Percentiles rank a stretch among this genome's conserved stretches.
phyloP scores from a whole-genome alignment of 2,888 invertebrate genomes.

The Tachina lurida region DNA sequence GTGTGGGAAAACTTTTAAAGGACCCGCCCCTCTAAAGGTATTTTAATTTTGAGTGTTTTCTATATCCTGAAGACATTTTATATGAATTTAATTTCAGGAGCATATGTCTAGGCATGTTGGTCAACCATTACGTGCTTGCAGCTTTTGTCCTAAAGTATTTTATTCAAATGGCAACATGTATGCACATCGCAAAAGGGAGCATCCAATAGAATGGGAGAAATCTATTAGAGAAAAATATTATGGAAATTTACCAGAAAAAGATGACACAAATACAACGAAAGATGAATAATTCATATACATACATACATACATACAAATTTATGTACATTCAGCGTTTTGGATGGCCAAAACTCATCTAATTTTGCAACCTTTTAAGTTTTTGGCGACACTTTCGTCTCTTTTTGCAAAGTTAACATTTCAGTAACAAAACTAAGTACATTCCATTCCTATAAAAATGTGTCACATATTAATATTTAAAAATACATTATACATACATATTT shows the following conservation, averaged over 20 bases:
- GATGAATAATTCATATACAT: too few species aligned
- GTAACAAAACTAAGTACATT: too few species aligned
- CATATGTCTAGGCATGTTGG: conserved; percentile 66
- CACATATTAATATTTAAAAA: too few species aligned
- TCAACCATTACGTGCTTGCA: conserved; percentile 80
- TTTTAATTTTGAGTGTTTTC: not conserved
- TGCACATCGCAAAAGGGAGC: conserved; percentile 80
- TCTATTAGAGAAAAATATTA: conserved; percentile 43
- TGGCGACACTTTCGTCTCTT: too few species aligned
- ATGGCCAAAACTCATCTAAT: too few species aligned
- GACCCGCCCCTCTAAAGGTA: conserved; percentile 67
- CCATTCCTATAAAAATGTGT: too few species aligned
- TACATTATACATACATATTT: too few species aligned
- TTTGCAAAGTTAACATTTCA: too few species aligned
- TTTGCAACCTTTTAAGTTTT: too few species aligned
- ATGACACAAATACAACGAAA: conserved; percentile 22
- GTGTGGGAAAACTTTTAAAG: conserved; percentile 81
- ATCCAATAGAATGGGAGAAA: conserved; percentile 80
- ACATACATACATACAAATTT: too few species aligned
- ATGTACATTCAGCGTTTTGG: too few species aligned
- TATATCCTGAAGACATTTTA: not conserved
- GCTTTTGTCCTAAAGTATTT: conserved; percentile 81
- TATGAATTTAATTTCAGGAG: too few species aligned
- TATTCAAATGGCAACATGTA: conserved; percentile 82
- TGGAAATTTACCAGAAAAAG: conserved; percentile 50